phyloP scores from a whole-genome alignment of 2,888 invertebrate genomes.

The Drosophila limbata region DNA sequence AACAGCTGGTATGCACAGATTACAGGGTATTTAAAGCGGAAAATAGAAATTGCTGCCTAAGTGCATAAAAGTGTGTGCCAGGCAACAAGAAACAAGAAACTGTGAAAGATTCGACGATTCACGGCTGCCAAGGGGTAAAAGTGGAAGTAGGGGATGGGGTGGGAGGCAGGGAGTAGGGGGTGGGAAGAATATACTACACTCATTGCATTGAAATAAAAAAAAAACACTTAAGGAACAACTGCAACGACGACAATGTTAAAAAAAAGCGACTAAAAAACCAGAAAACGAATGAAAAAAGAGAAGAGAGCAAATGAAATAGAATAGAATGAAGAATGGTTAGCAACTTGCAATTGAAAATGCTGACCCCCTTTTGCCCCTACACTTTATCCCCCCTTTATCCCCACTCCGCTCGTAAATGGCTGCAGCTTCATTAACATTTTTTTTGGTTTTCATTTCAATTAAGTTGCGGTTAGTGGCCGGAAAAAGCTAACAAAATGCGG shows the following conservation, averaged over 20 bases:
- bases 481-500: constrained; percentile 65
- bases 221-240: constrained; percentile 69
- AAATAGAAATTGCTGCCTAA: constrained; percentile 23
- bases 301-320: not conserved
- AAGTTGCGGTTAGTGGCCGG: constrained; percentile 73
- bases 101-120: constrained; percentile 58
- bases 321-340: constrained; percentile 16
- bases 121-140: constrained; percentile 30
- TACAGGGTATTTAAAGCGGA: constrained; percentile 34
- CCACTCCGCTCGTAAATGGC: not conserved
- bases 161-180: constrained; percentile 4
- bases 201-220: constrained; percentile 66
- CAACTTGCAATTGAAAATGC: constrained; percentile 57
- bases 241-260: constrained; percentile 52
- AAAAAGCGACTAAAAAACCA: constrained; percentile 23
- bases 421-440: constrained; percentile 74
- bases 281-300: not conserved
- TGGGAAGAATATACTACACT: constrained; percentile 25
- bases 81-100: constrained; percentile 59
- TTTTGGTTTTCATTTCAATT: constrained; percentile 75
- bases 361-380: not conserved
- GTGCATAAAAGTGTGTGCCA: constrained; percentile 53
- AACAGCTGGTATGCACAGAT: not conserved
- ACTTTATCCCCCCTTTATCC: not conserved
- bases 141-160: not conserved